Conservation (phyloP, 2,113 vertebrate genomes). For the Halcyon malimbica region DNA sequence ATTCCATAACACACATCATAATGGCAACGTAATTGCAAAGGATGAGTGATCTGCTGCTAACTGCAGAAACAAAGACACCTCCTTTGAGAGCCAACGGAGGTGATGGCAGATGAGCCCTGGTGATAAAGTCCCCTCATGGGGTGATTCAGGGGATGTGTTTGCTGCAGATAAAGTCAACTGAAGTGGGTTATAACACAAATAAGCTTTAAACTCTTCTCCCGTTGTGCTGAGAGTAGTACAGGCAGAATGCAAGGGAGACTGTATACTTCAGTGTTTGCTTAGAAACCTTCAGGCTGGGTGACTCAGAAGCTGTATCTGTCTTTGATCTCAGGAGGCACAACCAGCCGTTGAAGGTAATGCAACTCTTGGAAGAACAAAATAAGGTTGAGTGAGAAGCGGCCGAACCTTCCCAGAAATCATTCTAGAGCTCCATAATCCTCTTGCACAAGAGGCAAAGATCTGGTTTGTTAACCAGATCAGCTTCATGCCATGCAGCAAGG, state of each 20-base stretch:
- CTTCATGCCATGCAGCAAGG: conserved; percentile 28
- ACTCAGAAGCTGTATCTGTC: background rate
- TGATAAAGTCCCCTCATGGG: background rate
- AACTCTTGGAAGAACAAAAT: background rate
- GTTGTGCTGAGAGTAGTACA: background rate
- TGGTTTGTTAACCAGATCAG: background rate
- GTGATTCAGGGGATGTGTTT: background rate
- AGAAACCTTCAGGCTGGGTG: background rate
- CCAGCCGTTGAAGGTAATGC: background rate
- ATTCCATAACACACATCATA: rapidly evolving
- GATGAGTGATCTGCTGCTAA: background rate
- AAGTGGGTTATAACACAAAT: background rate
- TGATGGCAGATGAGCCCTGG: background rate
- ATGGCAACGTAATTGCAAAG: background rate
- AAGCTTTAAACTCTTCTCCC: background rate
- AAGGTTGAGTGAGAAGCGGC: background rate
- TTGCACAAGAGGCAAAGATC: conserved; percentile 18
- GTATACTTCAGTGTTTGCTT: background rate
- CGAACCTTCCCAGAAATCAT: conserved; percentile 11
- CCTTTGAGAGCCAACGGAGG: background rate
- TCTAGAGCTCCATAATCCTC: background rate
- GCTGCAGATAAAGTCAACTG: background rate
- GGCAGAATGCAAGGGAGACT: background rate
- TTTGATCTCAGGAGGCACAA: background rate
- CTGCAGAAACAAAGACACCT: background rate